Evolutionary conservation across 2,113 vertebrate genomes (phyloP).

Genomic region (Anarhynchus alexandrinus): DNA sequence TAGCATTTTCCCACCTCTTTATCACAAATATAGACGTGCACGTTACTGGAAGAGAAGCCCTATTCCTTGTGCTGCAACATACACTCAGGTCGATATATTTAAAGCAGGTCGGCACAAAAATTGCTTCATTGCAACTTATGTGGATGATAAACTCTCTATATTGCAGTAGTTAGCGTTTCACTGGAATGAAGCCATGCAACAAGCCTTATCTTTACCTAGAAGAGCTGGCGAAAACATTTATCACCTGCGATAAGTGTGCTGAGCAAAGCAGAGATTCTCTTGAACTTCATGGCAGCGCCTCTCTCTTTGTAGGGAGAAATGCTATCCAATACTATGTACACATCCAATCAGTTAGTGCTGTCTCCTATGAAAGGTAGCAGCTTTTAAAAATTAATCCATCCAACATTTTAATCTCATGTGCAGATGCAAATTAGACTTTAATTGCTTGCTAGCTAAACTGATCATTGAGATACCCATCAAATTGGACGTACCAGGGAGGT

Average conservation of each 20-base stretch:
- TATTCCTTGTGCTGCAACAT: background rate
- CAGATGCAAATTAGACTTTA: constrained; percentile 23
- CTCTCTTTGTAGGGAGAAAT: background rate
- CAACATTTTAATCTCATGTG: background rate
- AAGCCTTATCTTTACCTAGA: background rate
- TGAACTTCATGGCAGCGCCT: background rate
- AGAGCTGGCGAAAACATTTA: background rate
- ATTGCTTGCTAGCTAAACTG: background rate
- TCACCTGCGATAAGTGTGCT: background rate
- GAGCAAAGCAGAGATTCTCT: background rate
- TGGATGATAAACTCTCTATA: background rate
- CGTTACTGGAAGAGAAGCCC: background rate
- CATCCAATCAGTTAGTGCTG: background rate
- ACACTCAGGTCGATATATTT: background rate
- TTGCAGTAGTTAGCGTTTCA: background rate
- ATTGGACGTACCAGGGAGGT: background rate
- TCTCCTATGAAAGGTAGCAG: background rate
- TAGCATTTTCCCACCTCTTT: background rate
- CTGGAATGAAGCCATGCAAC: background rate
- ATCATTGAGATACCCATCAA: background rate
- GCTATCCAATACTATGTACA: background rate
- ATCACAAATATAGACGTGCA: rapidly evolving
- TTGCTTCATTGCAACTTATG: background rate
- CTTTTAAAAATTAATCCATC: constrained; percentile 16
- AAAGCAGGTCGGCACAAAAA: background rate